Percentiles rank a stretch among this genome's conserved stretches.
These are phyloP conservation scores for Sebastes diaconus DNA, from an alignment of 2,797 vertebrate genomes.

Conservation along the genomic window DNA sequence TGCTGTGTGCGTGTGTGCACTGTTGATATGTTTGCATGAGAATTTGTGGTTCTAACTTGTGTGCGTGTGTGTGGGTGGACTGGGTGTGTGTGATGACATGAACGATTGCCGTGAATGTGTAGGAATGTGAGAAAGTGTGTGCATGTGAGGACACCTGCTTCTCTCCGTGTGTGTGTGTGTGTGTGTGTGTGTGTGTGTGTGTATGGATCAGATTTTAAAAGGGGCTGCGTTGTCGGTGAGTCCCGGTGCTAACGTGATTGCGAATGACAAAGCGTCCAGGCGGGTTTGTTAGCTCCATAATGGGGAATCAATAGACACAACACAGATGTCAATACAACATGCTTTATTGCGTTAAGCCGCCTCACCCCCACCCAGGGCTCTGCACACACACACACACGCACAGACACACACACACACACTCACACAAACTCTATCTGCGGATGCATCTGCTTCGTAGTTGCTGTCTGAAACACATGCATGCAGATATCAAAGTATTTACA, in stretches of 20 bases:
- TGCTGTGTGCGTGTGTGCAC: conserved; percentile 17
- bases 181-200: conserved; percentile 47
- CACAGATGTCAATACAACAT: conserved; percentile 89
- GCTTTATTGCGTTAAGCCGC: conserved; percentile 87
- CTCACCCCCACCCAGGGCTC: conserved; percentile 72
- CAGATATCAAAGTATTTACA: conserved; percentile 1
- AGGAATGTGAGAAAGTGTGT: conserved; percentile 39
- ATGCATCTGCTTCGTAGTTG: conserved; percentile 12
- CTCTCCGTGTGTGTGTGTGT: conserved; percentile 8
- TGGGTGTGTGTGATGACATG: conserved; percentile 1
- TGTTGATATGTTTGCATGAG: conserved; percentile 5
- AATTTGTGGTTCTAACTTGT: conserved; percentile 14
- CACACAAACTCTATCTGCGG: conserved; percentile 15
- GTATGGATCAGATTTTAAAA: conserved; percentile 78
- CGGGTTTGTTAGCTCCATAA: conserved; percentile 89
- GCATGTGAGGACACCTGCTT: conserved; percentile 29
- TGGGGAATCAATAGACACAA: conserved; percentile 89
- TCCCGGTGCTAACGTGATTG: conserved; percentile 85
- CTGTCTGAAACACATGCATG: conserved; percentile 9
- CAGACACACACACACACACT: conserved; percentile 27
- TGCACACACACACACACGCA: conserved; percentile 29
- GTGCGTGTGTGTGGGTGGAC: not conserved
- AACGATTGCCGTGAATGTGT: conserved; percentile 36
- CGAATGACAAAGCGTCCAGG: conserved; percentile 87
- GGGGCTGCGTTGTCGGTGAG: conserved; percentile 70